Percentiles rank a stretch among this genome's conserved stretches.
phyloP scores from a whole-genome alignment of 2,113 vertebrate genomes.

The Seriola quinqueradiata region DNA sequence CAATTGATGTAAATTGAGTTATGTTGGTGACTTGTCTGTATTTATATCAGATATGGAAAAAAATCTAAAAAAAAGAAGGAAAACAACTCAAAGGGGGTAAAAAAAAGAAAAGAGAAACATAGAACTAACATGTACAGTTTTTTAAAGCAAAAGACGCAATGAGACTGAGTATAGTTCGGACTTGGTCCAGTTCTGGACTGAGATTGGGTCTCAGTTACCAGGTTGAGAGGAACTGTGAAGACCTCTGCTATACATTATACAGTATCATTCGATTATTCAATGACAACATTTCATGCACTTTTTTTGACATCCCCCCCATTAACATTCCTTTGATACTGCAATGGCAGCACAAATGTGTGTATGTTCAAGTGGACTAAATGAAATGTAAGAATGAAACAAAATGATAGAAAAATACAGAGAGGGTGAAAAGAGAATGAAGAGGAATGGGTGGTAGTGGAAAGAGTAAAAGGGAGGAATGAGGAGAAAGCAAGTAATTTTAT shows the following conservation, averaged over 20 bases:
- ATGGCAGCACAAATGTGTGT: neutral
- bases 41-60: neutral
- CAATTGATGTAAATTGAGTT: too few species aligned
- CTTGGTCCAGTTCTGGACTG: neutral
- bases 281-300: neutral
- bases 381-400: conserved; percentile 22
- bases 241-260: neutral
- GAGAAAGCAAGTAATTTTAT: conserved; percentile 42
- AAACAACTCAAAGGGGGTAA: neutral
- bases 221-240: neutral
- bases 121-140: neutral
- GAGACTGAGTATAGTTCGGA: neutral
- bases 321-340: neutral
- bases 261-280: neutral
- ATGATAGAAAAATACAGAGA: conserved; percentile 34
- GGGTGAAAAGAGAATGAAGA: conserved; percentile 70
- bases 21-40: too few species aligned
- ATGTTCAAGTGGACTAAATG: neutral
- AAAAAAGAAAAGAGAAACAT: neutral
- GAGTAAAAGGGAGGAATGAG: conserved; percentile 11
- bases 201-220: neutral
- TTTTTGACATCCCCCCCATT: neutral
- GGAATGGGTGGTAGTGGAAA: neutral
- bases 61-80: neutral
- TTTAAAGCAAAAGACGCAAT: neutral